phyloP scores from a whole-genome alignment of 2,113 vertebrate genomes.

The Sylvietta virens region DNA sequence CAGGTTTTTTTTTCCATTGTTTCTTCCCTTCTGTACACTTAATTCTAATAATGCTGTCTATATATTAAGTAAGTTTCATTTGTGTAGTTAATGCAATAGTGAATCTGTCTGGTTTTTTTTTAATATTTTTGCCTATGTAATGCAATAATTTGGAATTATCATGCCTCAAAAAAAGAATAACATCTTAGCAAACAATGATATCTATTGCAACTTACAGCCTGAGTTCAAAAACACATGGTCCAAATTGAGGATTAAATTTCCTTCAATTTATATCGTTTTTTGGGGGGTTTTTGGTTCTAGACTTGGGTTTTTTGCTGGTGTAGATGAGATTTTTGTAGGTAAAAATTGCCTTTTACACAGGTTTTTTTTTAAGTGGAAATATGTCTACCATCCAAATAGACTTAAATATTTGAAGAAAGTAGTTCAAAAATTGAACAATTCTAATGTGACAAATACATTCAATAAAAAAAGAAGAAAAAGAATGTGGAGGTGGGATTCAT shows the following conservation, averaged over 20 bases:
- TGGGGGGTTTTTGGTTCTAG: too few species aligned
- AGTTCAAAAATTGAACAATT: neutral
- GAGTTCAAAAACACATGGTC: accelerated
- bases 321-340: neutral
- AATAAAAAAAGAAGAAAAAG: neutral
- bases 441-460: accelerated
- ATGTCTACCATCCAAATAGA: neutral
- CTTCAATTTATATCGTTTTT: neutral
- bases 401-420: neutral
- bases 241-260: accelerated
- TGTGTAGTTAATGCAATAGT: neutral
- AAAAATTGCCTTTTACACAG: neutral
- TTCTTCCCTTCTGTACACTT: neutral
- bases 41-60: neutral
- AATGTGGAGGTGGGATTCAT: accelerated
- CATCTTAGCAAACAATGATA: neutral
- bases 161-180: neutral
- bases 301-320: neutral
- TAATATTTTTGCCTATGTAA: accelerated
- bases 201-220: neutral
- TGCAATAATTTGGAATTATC: neutral
- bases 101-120: neutral
- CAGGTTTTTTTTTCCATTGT: neutral
- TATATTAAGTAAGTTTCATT: neutral
- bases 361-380: neutral